A percentile compares a stretch with the other conserved stretches of the same genome.
These are phyloP conservation scores for Stichodactyla mertensii DNA, from an alignment of 64 coral and sea anemone species.

Conservation along the genomic window DNA sequence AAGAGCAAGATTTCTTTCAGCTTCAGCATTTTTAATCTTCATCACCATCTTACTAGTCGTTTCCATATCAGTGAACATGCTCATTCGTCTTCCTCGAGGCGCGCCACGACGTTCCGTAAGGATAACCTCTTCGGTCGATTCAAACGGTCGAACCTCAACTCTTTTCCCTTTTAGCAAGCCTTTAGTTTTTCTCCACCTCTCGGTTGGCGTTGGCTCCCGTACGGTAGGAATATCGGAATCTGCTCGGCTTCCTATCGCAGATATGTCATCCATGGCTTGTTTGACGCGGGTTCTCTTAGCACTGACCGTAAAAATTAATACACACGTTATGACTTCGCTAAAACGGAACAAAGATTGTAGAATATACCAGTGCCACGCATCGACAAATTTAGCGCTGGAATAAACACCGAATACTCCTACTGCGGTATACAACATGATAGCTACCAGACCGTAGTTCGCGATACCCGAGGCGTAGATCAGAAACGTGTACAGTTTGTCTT, in stretches of 20 bases:
- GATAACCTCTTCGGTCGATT: neutral
- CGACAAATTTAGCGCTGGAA: conserved; percentile 65
- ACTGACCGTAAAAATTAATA: conserved; percentile 88
- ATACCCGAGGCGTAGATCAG: conserved; percentile 76
- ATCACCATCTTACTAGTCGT: neutral
- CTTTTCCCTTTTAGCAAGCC: neutral
- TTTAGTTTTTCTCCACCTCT: neutral
- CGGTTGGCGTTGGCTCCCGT: neutral
- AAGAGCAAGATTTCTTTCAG: neutral
- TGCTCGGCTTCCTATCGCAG: neutral
- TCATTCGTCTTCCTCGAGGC: neutral
- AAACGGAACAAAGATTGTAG: conserved; percentile 70
- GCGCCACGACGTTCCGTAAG: neutral
- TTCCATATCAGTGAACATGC: conserved; percentile 6
- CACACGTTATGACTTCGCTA: conserved; percentile 53
- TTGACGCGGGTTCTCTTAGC: conserved; percentile 78
- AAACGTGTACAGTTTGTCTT: conserved; percentile 66
- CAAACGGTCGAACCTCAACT: neutral
- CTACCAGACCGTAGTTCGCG: conserved; percentile 65
- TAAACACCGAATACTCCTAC: conserved; percentile 86
- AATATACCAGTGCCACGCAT: conserved; percentile 79
- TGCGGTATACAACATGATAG: conserved; percentile 71
- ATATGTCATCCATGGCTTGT: conserved; percentile 46
- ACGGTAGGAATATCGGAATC: neutral
- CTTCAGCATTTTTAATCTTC: neutral